Evolutionary conservation across 2,113 vertebrate genomes (phyloP).

Genomic region (Anguilla rostrata): DNA sequence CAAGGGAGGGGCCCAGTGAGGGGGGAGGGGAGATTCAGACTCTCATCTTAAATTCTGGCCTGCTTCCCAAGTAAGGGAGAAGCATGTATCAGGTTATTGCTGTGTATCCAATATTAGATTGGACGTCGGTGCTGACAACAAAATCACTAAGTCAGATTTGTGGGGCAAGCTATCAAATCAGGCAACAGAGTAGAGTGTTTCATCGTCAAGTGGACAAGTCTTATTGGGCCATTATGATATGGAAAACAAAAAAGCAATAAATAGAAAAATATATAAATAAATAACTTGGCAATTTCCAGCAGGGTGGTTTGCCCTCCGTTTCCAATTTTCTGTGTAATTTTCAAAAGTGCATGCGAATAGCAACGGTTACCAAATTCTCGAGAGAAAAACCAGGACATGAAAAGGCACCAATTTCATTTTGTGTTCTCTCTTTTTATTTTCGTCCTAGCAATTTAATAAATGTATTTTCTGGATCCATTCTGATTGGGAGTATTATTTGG

Average conservation of each 20-base stretch:
- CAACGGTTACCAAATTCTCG: slow-evolving; percentile 12
- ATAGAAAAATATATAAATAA: slow-evolving; percentile 23
- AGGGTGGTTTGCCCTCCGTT: slow-evolving; percentile 26
- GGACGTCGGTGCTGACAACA: not conserved
- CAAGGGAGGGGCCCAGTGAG: not conserved
- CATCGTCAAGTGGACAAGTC: slow-evolving; percentile 21
- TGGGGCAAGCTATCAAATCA: slow-evolving; percentile 7
- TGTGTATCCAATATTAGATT: not conserved
- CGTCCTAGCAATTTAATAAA: slow-evolving; percentile 26
- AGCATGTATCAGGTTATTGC: not conserved
- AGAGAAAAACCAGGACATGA: slow-evolving; percentile 6
- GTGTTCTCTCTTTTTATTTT: slow-evolving; percentile 28
- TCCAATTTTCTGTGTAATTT: slow-evolving; percentile 33
- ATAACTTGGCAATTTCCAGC: slow-evolving; percentile 27
- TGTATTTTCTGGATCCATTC: slow-evolving; percentile 19
- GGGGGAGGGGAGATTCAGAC: not conserved
- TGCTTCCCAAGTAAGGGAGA: slow-evolving; percentile 12
- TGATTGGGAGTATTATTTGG: slow-evolving; percentile 17
- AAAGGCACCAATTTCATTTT: slow-evolving; percentile 30
- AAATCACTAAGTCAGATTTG: not conserved
- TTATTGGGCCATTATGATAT: not conserved
- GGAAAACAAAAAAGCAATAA: slow-evolving; percentile 21
- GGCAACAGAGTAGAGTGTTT: not conserved
- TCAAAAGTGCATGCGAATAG: slow-evolving; percentile 4
- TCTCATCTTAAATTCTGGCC: slow-evolving; percentile 8